Conservation (phyloP, 2,113 vertebrate genomes). For the Alosa alosa region DNA sequence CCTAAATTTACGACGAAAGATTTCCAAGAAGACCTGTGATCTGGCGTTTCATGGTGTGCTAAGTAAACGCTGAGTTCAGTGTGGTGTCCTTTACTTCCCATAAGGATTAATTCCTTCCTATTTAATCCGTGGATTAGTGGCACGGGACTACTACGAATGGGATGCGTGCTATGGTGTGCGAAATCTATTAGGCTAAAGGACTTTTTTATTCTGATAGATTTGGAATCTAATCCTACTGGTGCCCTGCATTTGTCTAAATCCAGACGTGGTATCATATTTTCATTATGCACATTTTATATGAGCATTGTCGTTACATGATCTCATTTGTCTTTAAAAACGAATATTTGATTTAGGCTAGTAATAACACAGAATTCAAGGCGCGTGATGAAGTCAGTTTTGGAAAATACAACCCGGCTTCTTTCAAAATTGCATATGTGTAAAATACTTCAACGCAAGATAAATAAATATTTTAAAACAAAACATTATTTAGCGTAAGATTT, state of each 20-base stretch:
- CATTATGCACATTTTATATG: neutral
- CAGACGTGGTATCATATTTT: slow-evolving; percentile 16
- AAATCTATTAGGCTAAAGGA: slow-evolving; percentile 11
- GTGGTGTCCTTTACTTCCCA: slow-evolving; percentile 20
- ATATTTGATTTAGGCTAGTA: neutral
- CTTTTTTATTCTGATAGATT: slow-evolving; percentile 14
- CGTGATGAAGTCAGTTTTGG: neutral
- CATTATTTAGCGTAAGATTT: neutral
- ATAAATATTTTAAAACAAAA: neutral
- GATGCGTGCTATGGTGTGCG: neutral
- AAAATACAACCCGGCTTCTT: neutral
- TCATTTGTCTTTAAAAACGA: neutral
- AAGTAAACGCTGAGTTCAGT: neutral
- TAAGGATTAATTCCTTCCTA: slow-evolving; percentile 21
- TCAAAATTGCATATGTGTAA: neutral
- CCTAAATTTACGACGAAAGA: neutral
- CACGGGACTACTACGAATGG: neutral
- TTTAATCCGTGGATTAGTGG: slow-evolving; percentile 29
- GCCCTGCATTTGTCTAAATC: slow-evolving; percentile 13
- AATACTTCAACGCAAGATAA: neutral
- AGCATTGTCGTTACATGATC: neutral
- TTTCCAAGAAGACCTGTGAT: neutral
- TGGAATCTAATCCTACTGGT: slow-evolving; percentile 7
- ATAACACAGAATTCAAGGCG: neutral
- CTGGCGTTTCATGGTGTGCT: neutral